phyloP scores from a whole-genome alignment of 2,113 vertebrate species.

The Ahaetulla prasina region DNA sequence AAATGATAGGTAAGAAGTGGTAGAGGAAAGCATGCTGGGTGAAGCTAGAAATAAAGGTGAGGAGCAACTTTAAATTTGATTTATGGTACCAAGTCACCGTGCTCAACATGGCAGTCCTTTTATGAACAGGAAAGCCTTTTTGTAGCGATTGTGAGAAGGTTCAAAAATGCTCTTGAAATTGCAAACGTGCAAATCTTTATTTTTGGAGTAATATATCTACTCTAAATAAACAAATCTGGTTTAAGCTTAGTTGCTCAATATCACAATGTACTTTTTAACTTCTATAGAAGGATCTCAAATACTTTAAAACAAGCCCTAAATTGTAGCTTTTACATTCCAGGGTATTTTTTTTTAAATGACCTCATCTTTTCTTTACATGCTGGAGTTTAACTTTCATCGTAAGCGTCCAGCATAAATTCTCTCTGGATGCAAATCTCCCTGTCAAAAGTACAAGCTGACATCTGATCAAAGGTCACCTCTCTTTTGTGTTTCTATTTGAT shows the following conservation, averaged over 20 bases:
- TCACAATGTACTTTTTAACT: background rate
- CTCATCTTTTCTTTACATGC: constrained; percentile 77
- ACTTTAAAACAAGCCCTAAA: constrained; percentile 29
- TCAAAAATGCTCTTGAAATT: background rate
- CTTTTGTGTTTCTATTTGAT: constrained; percentile 87
- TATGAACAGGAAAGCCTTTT: background rate
- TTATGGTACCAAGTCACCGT: background rate
- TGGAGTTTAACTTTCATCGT: constrained; percentile 71
- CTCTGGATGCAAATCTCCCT: constrained; percentile 86
- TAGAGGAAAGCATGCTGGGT: background rate
- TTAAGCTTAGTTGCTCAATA: constrained; percentile 26
- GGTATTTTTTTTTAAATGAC: constrained; percentile 67
- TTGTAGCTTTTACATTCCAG: constrained; percentile 64
- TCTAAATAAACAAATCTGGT: background rate
- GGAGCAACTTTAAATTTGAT: background rate
- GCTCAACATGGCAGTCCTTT: background rate
- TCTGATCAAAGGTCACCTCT: constrained; percentile 92
- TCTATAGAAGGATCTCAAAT: constrained; percentile 1
- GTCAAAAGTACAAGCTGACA: constrained; percentile 85
- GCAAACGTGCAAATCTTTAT: background rate
- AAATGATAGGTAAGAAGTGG: background rate
- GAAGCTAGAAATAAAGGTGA: background rate
- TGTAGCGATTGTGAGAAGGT: background rate
- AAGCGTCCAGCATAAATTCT: constrained; percentile 68
- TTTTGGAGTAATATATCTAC: background rate